Base-by-base conservation (phyloP, 2,797 vertebrate genomes). In the Arctocebus calabarensis region DNA sequence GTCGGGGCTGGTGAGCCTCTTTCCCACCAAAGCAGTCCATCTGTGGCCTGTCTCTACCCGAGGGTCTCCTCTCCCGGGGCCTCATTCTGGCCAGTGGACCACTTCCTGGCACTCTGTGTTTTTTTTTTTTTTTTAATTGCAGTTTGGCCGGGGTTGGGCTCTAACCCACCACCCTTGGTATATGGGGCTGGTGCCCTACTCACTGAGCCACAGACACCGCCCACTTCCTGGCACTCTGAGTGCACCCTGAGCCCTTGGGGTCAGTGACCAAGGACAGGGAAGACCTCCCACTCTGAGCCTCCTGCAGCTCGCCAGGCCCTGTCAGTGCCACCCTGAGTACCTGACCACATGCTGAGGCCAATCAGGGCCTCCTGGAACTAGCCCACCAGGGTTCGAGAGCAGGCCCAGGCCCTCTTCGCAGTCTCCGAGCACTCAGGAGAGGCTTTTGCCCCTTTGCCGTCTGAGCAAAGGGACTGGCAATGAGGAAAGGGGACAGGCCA, bases 51-150 rank as follows among this genome's bases (percentile, higher is more conserved):
- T 14, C n/a, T 29, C 13, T 2, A 19, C 32, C 57, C 40, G 34
- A 27, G 7, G 7, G 25, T 62, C 64, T 27, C 64, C 59, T 82
- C 16, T 78, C 14, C 79, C 19, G 12, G 43, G 14, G 32, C 27
- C 23, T 52, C 32, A 0, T 19, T 2, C 19, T 0, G 55, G 79
- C 22, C 27, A 4, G 0, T 3, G 5, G 23, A 22, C 2, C 34
- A 3, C 55, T 89, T 71, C 55, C n/a, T n/a, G n/a, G n/a, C n/a
- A n/a, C n/a, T n/a, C n/a, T n/a, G n/a, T n/a, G n/a, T n/a, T n/a
- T n/a, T n/a, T n/a, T n/a, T n/a, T n/a, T n/a, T n/a, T 16, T 52
- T 52, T 52, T 52, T 52, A 16, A 14, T 52, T 52, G 48, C 48
- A 52, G 48, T 52, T 52, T 16, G 48, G 48, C 14, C 14, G 14